Evolutionary conservation across 2,113 vertebrate genomes (phyloP).

Genomic region (Castor canadensis): DNA sequence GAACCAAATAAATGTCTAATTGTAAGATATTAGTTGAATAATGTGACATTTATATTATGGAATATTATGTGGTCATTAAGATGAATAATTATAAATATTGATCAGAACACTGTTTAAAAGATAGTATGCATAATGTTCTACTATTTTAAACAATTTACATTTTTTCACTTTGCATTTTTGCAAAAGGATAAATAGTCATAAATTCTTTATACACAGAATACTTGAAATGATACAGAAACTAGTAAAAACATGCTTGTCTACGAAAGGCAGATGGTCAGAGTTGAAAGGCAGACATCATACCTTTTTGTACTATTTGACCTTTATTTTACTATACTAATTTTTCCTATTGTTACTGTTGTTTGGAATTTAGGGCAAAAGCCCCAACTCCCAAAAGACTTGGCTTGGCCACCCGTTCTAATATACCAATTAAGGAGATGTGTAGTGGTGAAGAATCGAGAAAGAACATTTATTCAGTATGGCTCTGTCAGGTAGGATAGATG

Average conservation of each 20-base stretch:
- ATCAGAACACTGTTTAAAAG: neutral
- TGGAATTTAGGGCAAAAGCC: too few species aligned
- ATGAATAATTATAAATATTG: neutral
- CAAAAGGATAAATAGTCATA: neutral
- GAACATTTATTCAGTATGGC: too few species aligned
- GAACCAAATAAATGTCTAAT: neutral
- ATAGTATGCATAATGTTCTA: neutral
- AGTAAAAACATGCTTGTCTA: neutral
- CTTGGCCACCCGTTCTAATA: too few species aligned
- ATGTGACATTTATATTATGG: neutral
- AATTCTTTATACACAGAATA: neutral
- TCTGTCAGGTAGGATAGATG: too few species aligned
- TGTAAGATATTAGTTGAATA: neutral
- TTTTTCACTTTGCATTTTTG: neutral
- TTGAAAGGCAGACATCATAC: neutral
- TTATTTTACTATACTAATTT: neutral
- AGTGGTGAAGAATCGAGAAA: too few species aligned
- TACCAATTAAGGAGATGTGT: too few species aligned
- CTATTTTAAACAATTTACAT: slow-evolving; percentile 32
- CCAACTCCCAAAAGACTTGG: too few species aligned
- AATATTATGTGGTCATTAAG: neutral
- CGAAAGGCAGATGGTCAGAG: neutral
- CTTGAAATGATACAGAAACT: neutral
- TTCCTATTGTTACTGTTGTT: neutral
- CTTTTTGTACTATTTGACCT: neutral